Evolutionary conservation across 2,888 invertebrate genomes (phyloP).

Genomic region (Eilema caniola): DNA sequence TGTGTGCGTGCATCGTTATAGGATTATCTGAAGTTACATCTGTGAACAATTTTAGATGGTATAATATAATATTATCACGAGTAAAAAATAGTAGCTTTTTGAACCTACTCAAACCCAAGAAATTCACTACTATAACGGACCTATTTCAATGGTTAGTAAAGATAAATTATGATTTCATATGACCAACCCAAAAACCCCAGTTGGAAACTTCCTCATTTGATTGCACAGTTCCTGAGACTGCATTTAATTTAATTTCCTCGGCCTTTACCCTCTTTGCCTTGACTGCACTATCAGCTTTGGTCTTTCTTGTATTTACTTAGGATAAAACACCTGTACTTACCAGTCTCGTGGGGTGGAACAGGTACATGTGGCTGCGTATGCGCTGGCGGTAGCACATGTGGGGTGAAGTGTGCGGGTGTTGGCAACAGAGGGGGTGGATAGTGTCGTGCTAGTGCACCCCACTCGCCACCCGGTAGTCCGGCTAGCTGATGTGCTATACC

Average conservation of each 20-base stretch:
- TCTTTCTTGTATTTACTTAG: background rate
- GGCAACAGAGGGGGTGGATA: slow-evolving; percentile 83
- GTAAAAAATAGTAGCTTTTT: too few species aligned
- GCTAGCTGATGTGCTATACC: slow-evolving; percentile 92
- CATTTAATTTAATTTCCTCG: too few species aligned
- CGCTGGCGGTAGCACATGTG: slow-evolving; percentile 84
- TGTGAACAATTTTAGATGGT: slow-evolving; percentile 48
- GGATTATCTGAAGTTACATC: slow-evolving; percentile 78
- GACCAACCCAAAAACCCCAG: too few species aligned
- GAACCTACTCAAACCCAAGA: too few species aligned
- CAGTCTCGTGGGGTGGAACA: slow-evolving; percentile 85
- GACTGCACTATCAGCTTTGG: background rate
- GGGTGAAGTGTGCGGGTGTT: slow-evolving; percentile 87
- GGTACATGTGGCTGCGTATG: slow-evolving; percentile 81
- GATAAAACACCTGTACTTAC: slow-evolving; percentile 46
- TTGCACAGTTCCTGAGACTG: too few species aligned
- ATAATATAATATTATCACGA: slow-evolving; percentile 2
- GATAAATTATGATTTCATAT: too few species aligned
- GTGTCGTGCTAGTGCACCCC: slow-evolving; percentile 89
- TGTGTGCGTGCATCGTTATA: slow-evolving; percentile 88
- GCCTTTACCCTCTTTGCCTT: background rate
- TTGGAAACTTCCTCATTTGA: too few species aligned
- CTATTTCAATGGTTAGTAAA: too few species aligned
- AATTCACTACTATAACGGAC: too few species aligned
- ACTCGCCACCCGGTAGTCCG: slow-evolving; percentile 89